Evolutionary conservation across 1,140 invertebrate genomes (phyloP).

Genomic region (Meloidogyne exigua): DNA sequence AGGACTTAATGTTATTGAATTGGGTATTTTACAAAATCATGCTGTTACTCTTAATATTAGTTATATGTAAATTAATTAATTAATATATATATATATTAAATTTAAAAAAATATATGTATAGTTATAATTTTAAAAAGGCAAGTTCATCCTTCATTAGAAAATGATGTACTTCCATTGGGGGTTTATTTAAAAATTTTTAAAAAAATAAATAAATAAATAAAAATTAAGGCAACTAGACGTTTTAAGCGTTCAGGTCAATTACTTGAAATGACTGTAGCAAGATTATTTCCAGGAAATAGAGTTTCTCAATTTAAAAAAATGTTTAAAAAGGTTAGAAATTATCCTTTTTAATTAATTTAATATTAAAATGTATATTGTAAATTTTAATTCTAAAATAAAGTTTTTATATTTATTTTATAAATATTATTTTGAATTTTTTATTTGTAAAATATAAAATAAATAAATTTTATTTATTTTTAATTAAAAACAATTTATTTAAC

Average conservation of each 20-base stretch:
- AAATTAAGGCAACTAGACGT: slow-evolving; percentile 55
- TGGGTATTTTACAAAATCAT: slow-evolving; percentile 59
- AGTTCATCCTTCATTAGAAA: slow-evolving; percentile 61
- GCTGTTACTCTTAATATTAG: slow-evolving; percentile 61
- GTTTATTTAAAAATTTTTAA: slow-evolving; percentile 20
- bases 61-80: slow-evolving; percentile 47
- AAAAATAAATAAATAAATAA: neutral
- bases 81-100: too few relatives aligned
- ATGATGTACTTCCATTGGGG: slow-evolving; percentile 56
- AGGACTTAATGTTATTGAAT: slow-evolving; percentile 61
- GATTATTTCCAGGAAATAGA: slow-evolving; percentile 56
- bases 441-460: too few relatives aligned
- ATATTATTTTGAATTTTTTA: too few relatives aligned
- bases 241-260: slow-evolving; percentile 58
- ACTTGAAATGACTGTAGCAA: slow-evolving; percentile 63
- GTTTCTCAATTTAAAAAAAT: slow-evolving; percentile 63
- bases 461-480: neutral
- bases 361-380: neutral
- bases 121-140: slow-evolving; percentile 28
- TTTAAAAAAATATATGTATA: too few relatives aligned
- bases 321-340: slow-evolving; percentile 60
- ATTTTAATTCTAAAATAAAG: too few relatives aligned
- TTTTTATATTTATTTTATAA: too few relatives aligned
- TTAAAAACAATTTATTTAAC: too few relatives aligned
- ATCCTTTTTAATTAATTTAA: slow-evolving; percentile 47